Conservation (phyloP, 2,797 vertebrate species). For the Enteromius trimaculatus region DNA sequence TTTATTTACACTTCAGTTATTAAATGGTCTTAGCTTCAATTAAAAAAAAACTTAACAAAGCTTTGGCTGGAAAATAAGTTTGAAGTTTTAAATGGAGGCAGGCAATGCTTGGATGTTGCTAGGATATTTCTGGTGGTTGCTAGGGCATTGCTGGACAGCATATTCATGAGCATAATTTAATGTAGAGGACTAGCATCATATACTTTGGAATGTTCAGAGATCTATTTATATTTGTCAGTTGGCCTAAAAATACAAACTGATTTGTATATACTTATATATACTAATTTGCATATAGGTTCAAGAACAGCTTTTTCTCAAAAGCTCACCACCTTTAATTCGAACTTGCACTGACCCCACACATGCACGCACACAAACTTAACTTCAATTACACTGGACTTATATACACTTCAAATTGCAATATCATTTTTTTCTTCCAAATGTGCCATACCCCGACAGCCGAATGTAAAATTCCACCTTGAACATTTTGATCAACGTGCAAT, state of each 20-base stretch:
- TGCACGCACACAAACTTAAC: no score
- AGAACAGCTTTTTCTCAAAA: no score
- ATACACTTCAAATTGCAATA: no score
- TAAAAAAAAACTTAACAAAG: neutral
- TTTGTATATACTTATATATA: neutral
- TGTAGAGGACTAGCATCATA: neutral
- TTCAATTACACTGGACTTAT: no score
- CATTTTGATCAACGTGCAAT: no score
- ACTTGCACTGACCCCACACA: no score
- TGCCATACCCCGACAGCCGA: no score
- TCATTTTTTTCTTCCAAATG: no score
- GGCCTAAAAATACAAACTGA: neutral
- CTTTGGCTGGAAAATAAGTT: neutral
- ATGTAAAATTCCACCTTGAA: no score
- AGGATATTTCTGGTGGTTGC: neutral
- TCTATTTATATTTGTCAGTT: neutral
- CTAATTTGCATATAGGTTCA: no score
- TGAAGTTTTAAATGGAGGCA: neutral
- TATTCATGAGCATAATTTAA: neutral
- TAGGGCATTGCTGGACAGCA: neutral
- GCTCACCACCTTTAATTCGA: no score
- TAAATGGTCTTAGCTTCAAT: neutral
- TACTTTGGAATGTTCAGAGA: neutral
- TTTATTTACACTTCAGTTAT: neutral
- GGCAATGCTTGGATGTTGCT: neutral